Evolutionary conservation across 2,888 invertebrate genomes (phyloP), one percentile per base, ranked within the genome.

Genomic region (Meteorus cinctellus): DNA sequence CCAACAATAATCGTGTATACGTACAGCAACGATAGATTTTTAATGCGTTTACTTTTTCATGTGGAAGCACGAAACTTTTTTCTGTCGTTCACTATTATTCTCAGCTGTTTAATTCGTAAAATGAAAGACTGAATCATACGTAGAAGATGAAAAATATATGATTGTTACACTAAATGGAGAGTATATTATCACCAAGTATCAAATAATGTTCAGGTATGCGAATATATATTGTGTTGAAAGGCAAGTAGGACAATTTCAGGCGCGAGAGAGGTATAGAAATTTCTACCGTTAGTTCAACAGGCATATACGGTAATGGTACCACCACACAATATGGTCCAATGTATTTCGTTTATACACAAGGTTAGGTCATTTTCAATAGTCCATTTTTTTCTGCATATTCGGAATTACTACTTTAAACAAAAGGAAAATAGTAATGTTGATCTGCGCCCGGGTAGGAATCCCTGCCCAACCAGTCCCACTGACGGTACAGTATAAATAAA

Each of bases 181-280:
- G 31, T 34, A n/a, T 19, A 41, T 6, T 19, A 41, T 41, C 27
- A 19, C 3, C 16, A 10, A 34, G 19, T 41, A 41, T 41, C 41
- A 41, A 24, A 34, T 41, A 5, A 12, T 16, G 16, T 48, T 48
- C 19, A 66, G 24, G n/a, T 66, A 41, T 66, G n/a, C 14, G 14
- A 45, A 14, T 24, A 10, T 66, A 66, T 45, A 67, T 48, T 45
- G 63, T 65, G 69, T 51, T 55, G 60, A 19, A 55, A 67, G 63
- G 74, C 79, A 84, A 84, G 83, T 84, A 83, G 83, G 83, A 81
- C 84, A 78, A 81, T 83, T 34, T 65, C 82, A 77, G 81, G 81
- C 77, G 79, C 77, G 63, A 71, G 75, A 77, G 71, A 69, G 78
- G 78, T 75, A 74, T 19, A 31, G 75, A 66, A 75, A 71, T 77